These are phyloP conservation scores for Eurytemora carolleeae DNA, from an alignment of 1,140 invertebrate species.

Conservation along the genomic window DNA sequence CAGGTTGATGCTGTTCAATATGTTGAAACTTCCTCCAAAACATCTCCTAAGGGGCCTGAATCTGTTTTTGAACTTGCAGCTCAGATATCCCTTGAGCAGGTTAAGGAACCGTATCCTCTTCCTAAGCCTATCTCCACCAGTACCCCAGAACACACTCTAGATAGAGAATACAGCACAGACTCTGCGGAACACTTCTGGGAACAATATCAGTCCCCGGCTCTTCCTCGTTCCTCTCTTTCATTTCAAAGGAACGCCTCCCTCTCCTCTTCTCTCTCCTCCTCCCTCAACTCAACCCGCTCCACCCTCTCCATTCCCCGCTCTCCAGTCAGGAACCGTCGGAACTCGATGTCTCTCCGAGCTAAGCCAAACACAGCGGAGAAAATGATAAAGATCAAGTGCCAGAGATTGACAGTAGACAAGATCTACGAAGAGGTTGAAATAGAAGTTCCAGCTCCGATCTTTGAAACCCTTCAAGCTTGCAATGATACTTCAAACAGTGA, in stretches of 20 bases:
- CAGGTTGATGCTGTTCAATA: slow-evolving; percentile 9
- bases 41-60: background rate
- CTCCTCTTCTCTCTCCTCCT: background rate
- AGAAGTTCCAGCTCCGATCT: slow-evolving; percentile 14
- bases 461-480: slow-evolving; percentile 11
- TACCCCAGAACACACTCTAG: background rate
- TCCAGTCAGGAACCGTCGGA: background rate
- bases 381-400: slow-evolving; percentile 13
- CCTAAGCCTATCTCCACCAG: background rate
- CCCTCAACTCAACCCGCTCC: background rate
- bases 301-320: background rate
- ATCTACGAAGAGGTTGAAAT: slow-evolving; percentile 12
- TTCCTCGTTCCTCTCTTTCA: background rate
- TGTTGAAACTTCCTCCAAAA: slow-evolving; percentile 12
- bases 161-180: background rate
- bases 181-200: background rate
- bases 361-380: background rate
- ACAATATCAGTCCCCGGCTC: background rate
- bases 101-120: background rate
- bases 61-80: slow-evolving; percentile 12
- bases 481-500: background rate
- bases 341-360: background rate
- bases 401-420: slow-evolving; percentile 12
- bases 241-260: background rate
- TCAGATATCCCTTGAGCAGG: slow-evolving; percentile 2